Base-by-base conservation (phyloP, 2,888 invertebrate species). In the Bellardia bayeri region DNA sequence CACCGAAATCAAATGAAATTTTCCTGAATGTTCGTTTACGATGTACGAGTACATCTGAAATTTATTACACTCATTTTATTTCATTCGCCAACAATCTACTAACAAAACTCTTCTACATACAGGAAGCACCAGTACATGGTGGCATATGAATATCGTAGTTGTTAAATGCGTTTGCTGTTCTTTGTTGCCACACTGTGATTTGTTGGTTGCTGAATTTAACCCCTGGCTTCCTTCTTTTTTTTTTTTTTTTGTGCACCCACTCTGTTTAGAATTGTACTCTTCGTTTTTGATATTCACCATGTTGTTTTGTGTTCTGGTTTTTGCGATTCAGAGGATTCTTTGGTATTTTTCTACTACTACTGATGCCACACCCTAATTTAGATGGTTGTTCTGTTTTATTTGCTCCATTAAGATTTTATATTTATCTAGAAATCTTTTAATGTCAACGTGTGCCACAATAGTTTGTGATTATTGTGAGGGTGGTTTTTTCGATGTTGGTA, bases 331-430 rank as follows among this genome's bases (percentile, higher is more conserved):
- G 42, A 79, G 58, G 78, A 79, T 85, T 85, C 45, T 68, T 61
- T 45, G 16, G 23, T 33, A 42, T 51, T 72, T 40, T 13, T 79
- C 49, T 66, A 30, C 33, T n/a, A n/a, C 33, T 42, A 30, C 33
- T 79, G 80, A 82, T 66, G 78, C 87, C 87, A 87, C 87, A 85
- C 87, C 87, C 87, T 82, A 71, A 85, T 87, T 82, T 76, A 61
- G 71, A 81, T 76, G 64, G 69, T 75, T 54, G 71, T 66, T 66
- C 79, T 75, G 56, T 75, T 76, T 76, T 83, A 79, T 87, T 78
- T 82, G 81, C 84, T 84, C 78, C 58, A 83, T 63, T 72, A 68
- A 81, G 87, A 87, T 87, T 86, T 79, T 3, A 14, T 58, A 49
- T 68, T 49, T 80, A 81, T 85, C 64, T 76, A 30, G 6, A 66